Evolutionary conservation across 1,140 invertebrate species (phyloP).

Genomic region (Bacillus rossius): DNA sequence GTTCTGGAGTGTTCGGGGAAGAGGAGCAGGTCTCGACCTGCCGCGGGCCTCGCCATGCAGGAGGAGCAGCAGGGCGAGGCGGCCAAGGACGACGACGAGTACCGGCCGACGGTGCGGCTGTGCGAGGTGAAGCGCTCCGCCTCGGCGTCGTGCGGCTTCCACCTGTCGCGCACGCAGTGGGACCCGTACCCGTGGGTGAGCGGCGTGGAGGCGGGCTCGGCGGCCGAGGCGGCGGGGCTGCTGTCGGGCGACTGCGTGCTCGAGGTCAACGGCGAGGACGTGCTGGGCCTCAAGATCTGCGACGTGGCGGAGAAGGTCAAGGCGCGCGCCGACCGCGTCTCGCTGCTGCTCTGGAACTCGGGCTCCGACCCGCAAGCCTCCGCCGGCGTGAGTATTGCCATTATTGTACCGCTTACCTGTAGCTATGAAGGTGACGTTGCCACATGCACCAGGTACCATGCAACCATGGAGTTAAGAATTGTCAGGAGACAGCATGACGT

Average conservation of each 20-base stretch:
- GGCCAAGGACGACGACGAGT: slow-evolving; percentile 14
- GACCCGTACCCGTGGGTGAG: slow-evolving; percentile 44
- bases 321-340: slow-evolving; percentile 40
- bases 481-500: too few relatives aligned
- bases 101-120: slow-evolving; percentile 20
- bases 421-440: too few relatives aligned
- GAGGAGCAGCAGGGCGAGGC: too few relatives aligned
- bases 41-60: too few relatives aligned
- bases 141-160: slow-evolving; percentile 35
- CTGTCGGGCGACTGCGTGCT: slow-evolving; percentile 38
- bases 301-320: slow-evolving; percentile 36
- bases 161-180: slow-evolving; percentile 40
- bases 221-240: slow-evolving; percentile 35
- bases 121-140: slow-evolving; percentile 21
- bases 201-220: slow-evolving; percentile 36
- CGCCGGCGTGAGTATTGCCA: slow-evolving; percentile 26
- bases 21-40: too few relatives aligned
- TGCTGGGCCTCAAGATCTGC: slow-evolving; percentile 37
- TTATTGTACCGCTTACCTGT: too few relatives aligned
- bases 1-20: too few relatives aligned
- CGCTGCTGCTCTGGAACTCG: slow-evolving; percentile 44
- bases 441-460: too few relatives aligned
- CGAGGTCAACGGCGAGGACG: slow-evolving; percentile 38
- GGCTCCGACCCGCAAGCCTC: slow-evolving; percentile 33
- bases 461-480: too few relatives aligned